Conservation (phyloP, 2,888 invertebrate genomes). For the Junonia oenone region DNA sequence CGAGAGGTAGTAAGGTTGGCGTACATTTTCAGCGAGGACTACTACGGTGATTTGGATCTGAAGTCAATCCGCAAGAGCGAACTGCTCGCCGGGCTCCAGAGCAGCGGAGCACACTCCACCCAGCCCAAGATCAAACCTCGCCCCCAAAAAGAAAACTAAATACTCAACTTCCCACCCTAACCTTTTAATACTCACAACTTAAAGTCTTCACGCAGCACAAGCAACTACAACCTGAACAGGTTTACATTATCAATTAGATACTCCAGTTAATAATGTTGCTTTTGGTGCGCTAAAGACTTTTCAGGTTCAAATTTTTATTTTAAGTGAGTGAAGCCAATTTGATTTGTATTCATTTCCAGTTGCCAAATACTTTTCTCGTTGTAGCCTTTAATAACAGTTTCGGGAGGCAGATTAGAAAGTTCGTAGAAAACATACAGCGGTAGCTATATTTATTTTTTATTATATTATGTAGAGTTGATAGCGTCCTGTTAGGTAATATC, state of each 20-base stretch:
- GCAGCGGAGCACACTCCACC: conserved; percentile 70
- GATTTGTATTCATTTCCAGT: conserved; percentile 71
- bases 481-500: conserved; percentile 35
- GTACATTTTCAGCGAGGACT: conserved; percentile 92
- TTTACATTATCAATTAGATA: conserved; percentile 24
- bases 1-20: conserved; percentile 71
- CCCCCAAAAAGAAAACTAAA: conserved; percentile 78
- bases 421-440: conserved; percentile 58
- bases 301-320: conserved; percentile 61
- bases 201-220: conserved; percentile 52
- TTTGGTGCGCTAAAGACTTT: conserved; percentile 52
- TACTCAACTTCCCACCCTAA: conserved; percentile 44
- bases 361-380: conserved; percentile 71
- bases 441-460: conserved; percentile 66
- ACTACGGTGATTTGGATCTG: conserved; percentile 96
- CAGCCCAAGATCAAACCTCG: conserved; percentile 68
- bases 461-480: conserved; percentile 48
- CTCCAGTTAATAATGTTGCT: conserved; percentile 37
- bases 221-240: conserved; percentile 31
- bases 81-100: conserved; percentile 88
- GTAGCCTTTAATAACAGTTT: conserved; percentile 61
- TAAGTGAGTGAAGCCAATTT: conserved; percentile 58
- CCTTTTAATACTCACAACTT: conserved; percentile 70
- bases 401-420: conserved; percentile 59
- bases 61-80: conserved; percentile 97